phyloP scores from a whole-genome alignment of 2,888 invertebrate species.

The Acleris emargana region DNA sequence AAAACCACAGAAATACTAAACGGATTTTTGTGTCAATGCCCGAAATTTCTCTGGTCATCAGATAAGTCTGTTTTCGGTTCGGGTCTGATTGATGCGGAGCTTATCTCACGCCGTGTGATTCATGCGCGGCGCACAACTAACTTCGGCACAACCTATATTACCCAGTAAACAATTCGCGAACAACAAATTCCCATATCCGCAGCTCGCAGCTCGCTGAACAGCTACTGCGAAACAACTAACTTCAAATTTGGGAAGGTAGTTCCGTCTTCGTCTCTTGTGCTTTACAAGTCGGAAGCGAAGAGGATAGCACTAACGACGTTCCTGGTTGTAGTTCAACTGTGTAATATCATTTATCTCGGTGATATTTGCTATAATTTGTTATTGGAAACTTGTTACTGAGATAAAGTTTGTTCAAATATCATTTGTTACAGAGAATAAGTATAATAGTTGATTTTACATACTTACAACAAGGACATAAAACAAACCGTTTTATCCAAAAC shows the following conservation, averaged over 20 bases:
- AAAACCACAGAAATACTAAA: neutral
- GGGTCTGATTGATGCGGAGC: conserved; percentile 25
- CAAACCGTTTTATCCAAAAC: too few species aligned
- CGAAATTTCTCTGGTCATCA: conserved; percentile 27
- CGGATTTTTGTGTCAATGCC: conserved; percentile 25
- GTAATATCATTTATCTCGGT: neutral
- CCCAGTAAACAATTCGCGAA: conserved; percentile 17
- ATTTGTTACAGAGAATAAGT: conserved; percentile 7
- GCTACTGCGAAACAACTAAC: too few species aligned
- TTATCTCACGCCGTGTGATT: conserved; percentile 42
- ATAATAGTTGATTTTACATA: too few species aligned
- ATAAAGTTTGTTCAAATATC: conserved; percentile 22
- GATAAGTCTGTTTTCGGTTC: conserved; percentile 20
- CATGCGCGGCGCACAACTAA: conserved; percentile 38
- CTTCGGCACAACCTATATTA: conserved; percentile 5
- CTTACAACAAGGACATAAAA: too few species aligned
- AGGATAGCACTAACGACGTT: too few species aligned
- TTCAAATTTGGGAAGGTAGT: too few species aligned
- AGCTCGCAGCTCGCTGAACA: conserved; percentile 20
- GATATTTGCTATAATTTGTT: conserved; percentile 47
- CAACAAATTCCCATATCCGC: conserved; percentile 34
- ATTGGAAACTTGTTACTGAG: conserved; percentile 42
- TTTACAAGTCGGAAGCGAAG: too few species aligned
- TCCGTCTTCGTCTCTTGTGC: too few species aligned
- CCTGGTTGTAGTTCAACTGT: too few species aligned